These are phyloP conservation scores for Drosophila funebris DNA, from an alignment of 1,140 invertebrate species.

Conservation along the genomic window DNA sequence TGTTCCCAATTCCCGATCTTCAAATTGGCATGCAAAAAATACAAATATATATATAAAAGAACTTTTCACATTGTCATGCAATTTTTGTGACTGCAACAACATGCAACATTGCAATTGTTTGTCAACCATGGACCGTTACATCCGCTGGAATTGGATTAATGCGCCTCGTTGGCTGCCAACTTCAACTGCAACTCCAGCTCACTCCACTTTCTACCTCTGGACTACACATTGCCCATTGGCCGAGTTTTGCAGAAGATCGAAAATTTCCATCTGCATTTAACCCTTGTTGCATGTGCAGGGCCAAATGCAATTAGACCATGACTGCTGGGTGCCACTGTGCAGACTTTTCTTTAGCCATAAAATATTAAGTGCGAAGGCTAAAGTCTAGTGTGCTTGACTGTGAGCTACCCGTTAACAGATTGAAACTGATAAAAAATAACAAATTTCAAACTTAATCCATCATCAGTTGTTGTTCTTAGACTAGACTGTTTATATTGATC, in stretches of 20 bases:
- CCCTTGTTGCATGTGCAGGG: conserved; percentile 54
- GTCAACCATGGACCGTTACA: conserved; percentile 80
- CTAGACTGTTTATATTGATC: no score
- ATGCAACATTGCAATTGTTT: conserved; percentile 77
- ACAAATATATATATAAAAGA: background rate
- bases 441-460: no score
- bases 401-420: no score
- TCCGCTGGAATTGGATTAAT: conserved; percentile 80
- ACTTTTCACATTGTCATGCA: conserved; percentile 39
- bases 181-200: background rate
- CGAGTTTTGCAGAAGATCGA: conserved; percentile 22
- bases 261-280: conserved; percentile 71
- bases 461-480: no score
- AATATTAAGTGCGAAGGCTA: no score
- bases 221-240: background rate
- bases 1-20: conserved; percentile 21
- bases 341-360: background rate
- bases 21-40: conserved; percentile 35
- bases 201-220: no score
- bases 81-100: conserved; percentile 24
- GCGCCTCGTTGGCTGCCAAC: conserved; percentile 45
- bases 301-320: conserved; percentile 75
- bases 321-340: conserved; percentile 37
- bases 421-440: no score
- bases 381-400: no score